Evolutionary conservation across 2,797 vertebrate species (phyloP), one percentile per base, ranked within the genome.

Genomic region (Chaetodon trifasciatus): DNA sequence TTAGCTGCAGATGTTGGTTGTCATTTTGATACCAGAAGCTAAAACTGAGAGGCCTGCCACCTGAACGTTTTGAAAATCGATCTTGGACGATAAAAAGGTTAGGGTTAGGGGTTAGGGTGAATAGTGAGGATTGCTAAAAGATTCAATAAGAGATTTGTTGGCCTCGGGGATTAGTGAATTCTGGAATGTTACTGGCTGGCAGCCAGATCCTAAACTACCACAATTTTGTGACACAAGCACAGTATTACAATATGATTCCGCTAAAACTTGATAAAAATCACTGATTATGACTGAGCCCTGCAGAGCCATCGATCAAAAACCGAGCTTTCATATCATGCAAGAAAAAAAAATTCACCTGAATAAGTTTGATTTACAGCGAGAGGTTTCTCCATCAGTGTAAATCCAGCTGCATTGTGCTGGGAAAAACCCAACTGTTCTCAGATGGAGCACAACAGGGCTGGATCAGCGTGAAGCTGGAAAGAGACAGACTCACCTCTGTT

Each of bases 401-500:
- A 74, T 65, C 8, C 46, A 79, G 39, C 9, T 40, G 39, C 47
- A 50, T 17, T 37, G 11, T 61, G 24, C 4, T 42, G 39, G 63
- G 21, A 77, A 32, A 40, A 66, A 28, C n/a, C 46, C 11, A 32
- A 24, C 19, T 15, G 28, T 40, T 58, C 28, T 40, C 35, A 74
- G 79, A 79, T 13, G 15, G 0, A 63, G 17, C 50, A 73, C 21
- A 50, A 68, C 42, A 44, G 40, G 32, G 13, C 21, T 13, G 60
- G 8, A 78, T 52, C 28, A 46, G 28, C 19, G 32, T 52, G 35
- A 44, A n/a, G 64, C 23, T 35, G 50, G 21, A 64, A 23, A 64
- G 49, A 60, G 35, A 75, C 0, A 77, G 46, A 75, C 72, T 78
- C 56, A 44, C 42, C 62, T 58, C 9, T 32, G 46, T 76, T 74